phyloP scores from a whole-genome alignment of 2,888 invertebrate genomes.

The Chrysolina haemoptera region DNA sequence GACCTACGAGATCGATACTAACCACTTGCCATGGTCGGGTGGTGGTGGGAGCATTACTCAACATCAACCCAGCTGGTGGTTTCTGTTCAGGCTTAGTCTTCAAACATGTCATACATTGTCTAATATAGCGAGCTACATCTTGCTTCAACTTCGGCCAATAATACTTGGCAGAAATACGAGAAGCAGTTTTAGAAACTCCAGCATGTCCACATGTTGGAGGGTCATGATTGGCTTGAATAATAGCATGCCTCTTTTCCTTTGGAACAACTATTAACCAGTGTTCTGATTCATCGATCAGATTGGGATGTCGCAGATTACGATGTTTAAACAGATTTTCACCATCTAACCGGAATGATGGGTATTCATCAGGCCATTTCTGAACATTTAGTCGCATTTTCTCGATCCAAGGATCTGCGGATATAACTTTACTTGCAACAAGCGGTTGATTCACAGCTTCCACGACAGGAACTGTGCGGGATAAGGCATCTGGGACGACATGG shows the following conservation, averaged over 20 bases:
- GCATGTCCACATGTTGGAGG: too few relatives aligned
- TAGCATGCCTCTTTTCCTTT: too few relatives aligned
- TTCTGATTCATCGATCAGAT: too few relatives aligned
- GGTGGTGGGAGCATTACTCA: neutral
- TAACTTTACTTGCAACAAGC: too few relatives aligned
- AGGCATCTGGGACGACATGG: slow-evolving; percentile 48
- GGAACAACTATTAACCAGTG: too few relatives aligned
- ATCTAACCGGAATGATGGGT: neutral
- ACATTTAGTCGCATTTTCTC: too few relatives aligned
- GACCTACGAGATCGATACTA: slow-evolving; percentile 46
- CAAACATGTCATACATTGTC: slow-evolving; percentile 47
- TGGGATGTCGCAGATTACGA: too few relatives aligned
- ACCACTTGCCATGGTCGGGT: slow-evolving; percentile 38
- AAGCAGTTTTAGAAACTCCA: too few relatives aligned
- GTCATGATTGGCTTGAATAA: too few relatives aligned
- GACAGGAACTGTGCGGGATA: slow-evolving; percentile 40
- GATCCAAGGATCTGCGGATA: neutral
- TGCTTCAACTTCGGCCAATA: slow-evolving; percentile 53
- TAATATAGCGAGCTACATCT: slow-evolving; percentile 50
- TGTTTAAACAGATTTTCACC: neutral
- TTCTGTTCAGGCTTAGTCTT: slow-evolving; percentile 42
- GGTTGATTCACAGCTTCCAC: neutral
- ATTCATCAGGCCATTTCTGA: neutral
- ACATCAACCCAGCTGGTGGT: neutral
- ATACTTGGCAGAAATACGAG: slow-evolving; percentile 25